Evolutionary conservation across 1,140 invertebrate genomes (phyloP).

Genomic region (Drosophila orena): DNA sequence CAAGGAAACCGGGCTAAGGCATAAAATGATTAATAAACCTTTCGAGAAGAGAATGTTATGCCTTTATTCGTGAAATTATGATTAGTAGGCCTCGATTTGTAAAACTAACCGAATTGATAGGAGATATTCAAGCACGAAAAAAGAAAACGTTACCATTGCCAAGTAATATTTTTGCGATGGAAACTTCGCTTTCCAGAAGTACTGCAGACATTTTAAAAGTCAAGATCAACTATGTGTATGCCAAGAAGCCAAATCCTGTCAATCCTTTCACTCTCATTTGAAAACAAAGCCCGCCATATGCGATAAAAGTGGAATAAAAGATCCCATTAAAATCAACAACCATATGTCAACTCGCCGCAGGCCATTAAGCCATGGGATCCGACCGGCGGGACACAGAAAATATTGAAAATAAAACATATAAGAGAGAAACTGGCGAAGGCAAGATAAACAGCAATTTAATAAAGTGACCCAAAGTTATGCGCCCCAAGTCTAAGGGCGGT

Average conservation of each 20-base stretch:
- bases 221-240: neutral
- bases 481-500: constrained; percentile 17
- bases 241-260: neutral
- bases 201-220: neutral
- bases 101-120: too few species aligned
- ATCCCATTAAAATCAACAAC: constrained; percentile 63
- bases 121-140: too few species aligned
- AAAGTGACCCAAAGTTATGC: constrained; percentile 65
- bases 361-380: constrained; percentile 48
- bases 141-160: neutral
- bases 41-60: neutral
- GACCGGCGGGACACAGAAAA: constrained; percentile 9
- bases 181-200: too few species aligned
- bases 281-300: constrained; percentile 4
- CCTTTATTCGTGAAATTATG: neutral
- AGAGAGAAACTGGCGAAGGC: constrained; percentile 16
- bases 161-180: neutral
- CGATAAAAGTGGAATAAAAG: constrained; percentile 39
- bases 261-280: constrained; percentile 21
- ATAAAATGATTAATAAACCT: constrained; percentile 2
- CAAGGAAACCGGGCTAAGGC: neutral
- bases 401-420: constrained; percentile 31
- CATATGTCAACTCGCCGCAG: constrained; percentile 66
- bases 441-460: constrained; percentile 75
- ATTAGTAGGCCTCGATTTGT: too few species aligned